These are phyloP conservation scores for Trichacis sp. DNA, from an alignment of 2,888 invertebrate genomes.

Conservation along the genomic window DNA sequence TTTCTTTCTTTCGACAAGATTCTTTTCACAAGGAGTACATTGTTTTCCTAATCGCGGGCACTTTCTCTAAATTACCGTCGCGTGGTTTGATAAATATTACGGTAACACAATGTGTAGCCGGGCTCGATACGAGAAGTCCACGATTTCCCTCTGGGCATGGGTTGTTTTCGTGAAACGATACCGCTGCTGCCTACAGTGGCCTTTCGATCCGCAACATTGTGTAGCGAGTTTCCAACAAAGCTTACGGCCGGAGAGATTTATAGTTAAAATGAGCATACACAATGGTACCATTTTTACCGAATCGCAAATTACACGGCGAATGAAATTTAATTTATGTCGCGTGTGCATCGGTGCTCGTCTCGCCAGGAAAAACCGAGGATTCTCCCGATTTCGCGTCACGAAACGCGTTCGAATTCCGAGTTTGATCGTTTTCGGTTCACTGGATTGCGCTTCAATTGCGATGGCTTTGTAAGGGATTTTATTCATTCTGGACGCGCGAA, in stretches of 20 bases:
- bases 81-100: slow-evolving; percentile 1
- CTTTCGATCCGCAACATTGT: slow-evolving; percentile 9
- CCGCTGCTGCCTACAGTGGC: not conserved
- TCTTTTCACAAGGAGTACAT: too few relatives aligned
- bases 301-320: slow-evolving; percentile 5
- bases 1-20: too few relatives aligned
- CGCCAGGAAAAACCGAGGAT: not conserved
- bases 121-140: not conserved
- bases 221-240: slow-evolving; percentile 6
- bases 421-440: too few relatives aligned
- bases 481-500: slow-evolving; percentile 20
- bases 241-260: slow-evolving; percentile 2
- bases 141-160: slow-evolving; percentile 5
- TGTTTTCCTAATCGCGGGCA: too few relatives aligned
- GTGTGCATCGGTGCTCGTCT: too few relatives aligned
- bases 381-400: slow-evolving; percentile 1
- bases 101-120: not conserved
- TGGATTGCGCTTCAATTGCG: too few relatives aligned
- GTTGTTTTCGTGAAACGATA: slow-evolving; percentile 12
- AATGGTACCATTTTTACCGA: not conserved
- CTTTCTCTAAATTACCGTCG: not conserved
- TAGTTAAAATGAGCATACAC: slow-evolving; percentile 3
- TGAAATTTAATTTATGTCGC: not conserved
- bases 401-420: too few relatives aligned
- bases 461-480: too few relatives aligned